Evolutionary conservation across 1,140 invertebrate genomes (phyloP).

Genomic region (Ceratina calcarata): DNA sequence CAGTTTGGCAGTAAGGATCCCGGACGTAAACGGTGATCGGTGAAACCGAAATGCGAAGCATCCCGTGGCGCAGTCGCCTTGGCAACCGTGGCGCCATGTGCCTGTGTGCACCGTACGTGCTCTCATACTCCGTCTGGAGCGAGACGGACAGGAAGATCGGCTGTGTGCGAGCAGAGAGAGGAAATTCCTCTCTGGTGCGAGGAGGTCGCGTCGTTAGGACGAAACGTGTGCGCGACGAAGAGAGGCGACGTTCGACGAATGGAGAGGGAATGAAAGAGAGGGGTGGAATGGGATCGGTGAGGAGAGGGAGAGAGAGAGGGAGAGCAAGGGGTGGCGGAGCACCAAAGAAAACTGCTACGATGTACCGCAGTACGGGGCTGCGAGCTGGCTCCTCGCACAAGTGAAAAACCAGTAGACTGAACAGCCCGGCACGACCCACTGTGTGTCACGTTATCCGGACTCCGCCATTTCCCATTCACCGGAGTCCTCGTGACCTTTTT

Average conservation of each 20-base stretch:
- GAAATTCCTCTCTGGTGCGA: background rate
- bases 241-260: constrained; percentile 15
- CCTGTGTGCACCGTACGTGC: constrained; percentile 63
- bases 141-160: constrained; percentile 6
- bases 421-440: background rate
- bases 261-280: constrained; percentile 31
- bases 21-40: background rate
- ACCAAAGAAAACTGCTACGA: constrained; percentile 73
- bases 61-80: constrained; percentile 75
- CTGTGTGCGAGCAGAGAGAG: background rate
- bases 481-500: background rate
- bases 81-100: constrained; percentile 76
- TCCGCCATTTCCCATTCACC: constrained; percentile 42
- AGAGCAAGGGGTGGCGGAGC: constrained; percentile 49
- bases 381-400: constrained; percentile 56
- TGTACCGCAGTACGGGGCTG: constrained; percentile 77
- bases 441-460: background rate
- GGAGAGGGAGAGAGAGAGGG: constrained; percentile 24
- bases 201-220: background rate
- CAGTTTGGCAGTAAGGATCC: background rate
- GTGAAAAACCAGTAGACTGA: constrained; percentile 43
- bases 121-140: background rate
- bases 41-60: constrained; percentile 8
- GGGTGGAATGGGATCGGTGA: background rate
- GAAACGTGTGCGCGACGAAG: constrained; percentile 24